Percentiles rank a stretch among this genome's conserved stretches.
phyloP scores from a whole-genome alignment of 2,888 invertebrate genomes.

The Acleris cristana region DNA sequence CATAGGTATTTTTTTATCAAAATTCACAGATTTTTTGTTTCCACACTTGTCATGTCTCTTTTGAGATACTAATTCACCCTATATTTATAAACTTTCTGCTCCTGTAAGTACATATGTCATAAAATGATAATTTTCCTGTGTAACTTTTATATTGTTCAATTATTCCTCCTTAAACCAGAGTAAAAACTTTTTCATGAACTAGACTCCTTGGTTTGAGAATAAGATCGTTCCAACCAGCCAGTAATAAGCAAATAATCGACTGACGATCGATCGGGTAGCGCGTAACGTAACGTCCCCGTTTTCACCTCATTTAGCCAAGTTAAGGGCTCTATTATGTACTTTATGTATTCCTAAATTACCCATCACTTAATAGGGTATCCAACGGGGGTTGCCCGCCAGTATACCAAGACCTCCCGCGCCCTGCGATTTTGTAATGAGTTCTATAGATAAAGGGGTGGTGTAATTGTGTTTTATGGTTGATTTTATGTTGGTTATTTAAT shows the following conservation, averaged over 20 bases:
- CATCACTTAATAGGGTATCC: slow-evolving; percentile 73
- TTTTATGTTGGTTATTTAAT: slow-evolving; percentile 54
- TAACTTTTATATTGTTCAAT: too few species aligned
- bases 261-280: slow-evolving; percentile 56
- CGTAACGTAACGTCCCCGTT: slow-evolving; percentile 69
- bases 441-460: slow-evolving; percentile 38
- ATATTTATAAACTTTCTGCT: too few species aligned
- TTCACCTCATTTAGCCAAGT: slow-evolving; percentile 81
- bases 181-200: too few species aligned
- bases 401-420: slow-evolving; percentile 51
- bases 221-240: background rate
- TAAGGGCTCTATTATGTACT: slow-evolving; percentile 83
- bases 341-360: slow-evolving; percentile 84
- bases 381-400: slow-evolving; percentile 66
- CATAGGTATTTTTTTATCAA: too few species aligned
- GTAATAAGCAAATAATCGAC: slow-evolving; percentile 26
- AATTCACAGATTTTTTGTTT: too few species aligned
- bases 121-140: too few species aligned
- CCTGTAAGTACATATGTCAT: too few species aligned
- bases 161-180: too few species aligned
- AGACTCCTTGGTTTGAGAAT: too few species aligned
- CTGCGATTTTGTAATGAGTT: slow-evolving; percentile 1
- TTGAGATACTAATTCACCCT: too few species aligned
- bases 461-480: slow-evolving; percentile 47
- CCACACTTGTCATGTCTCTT: too few species aligned